phyloP scores from a whole-genome alignment of 2,113 vertebrate genomes.

The Onychorhynchus coronatus region DNA sequence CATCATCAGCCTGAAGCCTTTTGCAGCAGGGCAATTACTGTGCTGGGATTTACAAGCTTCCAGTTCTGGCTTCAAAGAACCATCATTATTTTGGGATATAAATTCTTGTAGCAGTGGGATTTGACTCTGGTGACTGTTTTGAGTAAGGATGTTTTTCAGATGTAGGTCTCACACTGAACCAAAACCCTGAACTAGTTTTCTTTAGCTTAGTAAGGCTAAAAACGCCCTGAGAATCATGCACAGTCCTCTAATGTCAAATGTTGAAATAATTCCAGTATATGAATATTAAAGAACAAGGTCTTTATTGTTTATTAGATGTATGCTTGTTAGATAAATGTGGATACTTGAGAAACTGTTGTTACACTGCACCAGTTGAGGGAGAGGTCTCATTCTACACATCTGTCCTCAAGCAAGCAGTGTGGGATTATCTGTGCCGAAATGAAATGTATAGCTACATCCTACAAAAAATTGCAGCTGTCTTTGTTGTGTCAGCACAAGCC shows the following conservation, averaged over 20 bases:
- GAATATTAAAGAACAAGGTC: accelerated
- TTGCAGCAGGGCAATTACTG: background rate
- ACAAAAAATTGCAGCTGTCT: background rate
- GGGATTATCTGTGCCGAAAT: background rate
- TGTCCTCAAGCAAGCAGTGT: background rate
- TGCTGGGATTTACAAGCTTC: background rate
- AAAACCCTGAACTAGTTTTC: background rate
- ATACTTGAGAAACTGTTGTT: background rate
- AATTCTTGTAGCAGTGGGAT: background rate
- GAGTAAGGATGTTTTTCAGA: background rate
- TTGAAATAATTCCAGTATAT: background rate
- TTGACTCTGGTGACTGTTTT: background rate
- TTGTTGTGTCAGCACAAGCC: background rate
- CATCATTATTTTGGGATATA: background rate
- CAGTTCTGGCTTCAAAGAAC: background rate
- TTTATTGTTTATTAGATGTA: background rate
- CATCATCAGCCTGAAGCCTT: background rate
- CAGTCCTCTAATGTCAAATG: background rate
- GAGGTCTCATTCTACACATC: background rate
- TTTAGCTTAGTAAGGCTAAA: background rate
- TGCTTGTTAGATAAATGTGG: background rate
- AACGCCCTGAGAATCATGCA: background rate
- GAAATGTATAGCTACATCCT: background rate
- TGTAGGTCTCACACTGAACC: background rate
- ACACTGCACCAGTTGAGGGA: background rate